Base-by-base conservation (phyloP, 2,888 invertebrate species). In the Maniola hyperantus region DNA sequence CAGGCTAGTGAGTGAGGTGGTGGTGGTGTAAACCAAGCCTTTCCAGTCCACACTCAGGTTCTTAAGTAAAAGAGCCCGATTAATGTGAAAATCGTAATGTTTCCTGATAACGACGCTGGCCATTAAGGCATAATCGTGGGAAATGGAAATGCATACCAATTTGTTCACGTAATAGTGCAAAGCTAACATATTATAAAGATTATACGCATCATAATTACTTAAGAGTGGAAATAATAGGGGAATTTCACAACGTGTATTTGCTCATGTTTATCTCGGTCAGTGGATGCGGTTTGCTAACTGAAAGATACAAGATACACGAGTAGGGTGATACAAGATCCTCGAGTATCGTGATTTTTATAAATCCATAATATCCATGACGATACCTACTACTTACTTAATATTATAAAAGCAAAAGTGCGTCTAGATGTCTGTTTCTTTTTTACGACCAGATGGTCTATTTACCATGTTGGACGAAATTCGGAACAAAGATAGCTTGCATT, bases 261-360 rank as follows among this genome's bases (percentile, higher is more conserved):
- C 66, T 58, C 57, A 66, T 54, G 39, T 62, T 61, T 66, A 69
- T 69, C 64, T 69, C 69, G 69, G 69, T 64, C 69, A 69, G 66
- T 51, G 69, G 66, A 55, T 59, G 69, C 61, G 66, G 64, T 62
- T 64, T 69, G 66, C 69, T 55, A 69, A 69, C 64, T 48, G 54
- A 46, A 58, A 57, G 61, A 64, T 34, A 69, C 57, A 58, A 57
- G 61, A 64, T 34, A 69, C 60, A 69, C 57, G 64, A 61, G 53
- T 53, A 62, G 18, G 50, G 44, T 36, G 36, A 55, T 36, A 55
- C 39, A 42, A 20, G 39, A 51, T 58, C 42, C 42, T 42, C 11
- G 13, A 1, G 34, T 58, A 6, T 42, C 57, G 10, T 58, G 33
- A 55, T 55, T 39, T 55, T 67, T 46, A 46, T 26, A 26, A 26